Evolutionary conservation across 1,140 invertebrate genomes (phyloP).

Genomic region (Drosophila paulistorum): DNA sequence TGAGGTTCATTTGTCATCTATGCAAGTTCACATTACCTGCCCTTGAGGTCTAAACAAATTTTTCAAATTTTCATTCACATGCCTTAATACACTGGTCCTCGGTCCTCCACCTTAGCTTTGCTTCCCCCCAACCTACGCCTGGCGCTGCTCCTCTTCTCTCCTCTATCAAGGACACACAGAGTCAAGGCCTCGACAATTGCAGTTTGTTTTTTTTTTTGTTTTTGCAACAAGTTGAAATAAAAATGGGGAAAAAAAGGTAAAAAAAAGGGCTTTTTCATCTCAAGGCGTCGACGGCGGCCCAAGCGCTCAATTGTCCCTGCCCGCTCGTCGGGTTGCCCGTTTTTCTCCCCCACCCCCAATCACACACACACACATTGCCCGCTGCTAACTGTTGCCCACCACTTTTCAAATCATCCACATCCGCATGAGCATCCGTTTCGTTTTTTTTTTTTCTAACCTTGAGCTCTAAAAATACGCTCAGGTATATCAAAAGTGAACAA

Average conservation of each 20-base stretch:
- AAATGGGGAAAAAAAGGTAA: constrained; percentile 35
- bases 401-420: constrained; percentile 79
- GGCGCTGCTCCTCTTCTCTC: not conserved
- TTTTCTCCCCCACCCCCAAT: not conserved
- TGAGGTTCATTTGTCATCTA: constrained; percentile 13
- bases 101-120: constrained; percentile 15
- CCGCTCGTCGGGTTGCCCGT: not conserved
- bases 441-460: constrained; percentile 47
- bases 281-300: constrained; percentile 46
- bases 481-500: constrained; percentile 64
- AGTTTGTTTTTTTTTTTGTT: constrained; percentile 35
- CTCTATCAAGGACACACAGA: constrained; percentile 41
- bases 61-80: constrained; percentile 62
- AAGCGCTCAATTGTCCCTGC: constrained; percentile 22
- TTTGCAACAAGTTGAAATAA: constrained; percentile 70
- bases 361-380: not conserved
- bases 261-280: constrained; percentile 47
- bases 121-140: no score
- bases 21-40: constrained; percentile 2
- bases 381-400: constrained; percentile 64
- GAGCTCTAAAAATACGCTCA: constrained; percentile 71
- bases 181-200: constrained; percentile 65
- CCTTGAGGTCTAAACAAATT: constrained; percentile 33
- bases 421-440: constrained; percentile 69
- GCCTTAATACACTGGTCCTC: constrained; percentile 8